Percentiles rank a stretch among this genome's conserved stretches.
Conservation (phyloP, 2,797 vertebrate species). For the Rhinoraja longicauda region DNA sequence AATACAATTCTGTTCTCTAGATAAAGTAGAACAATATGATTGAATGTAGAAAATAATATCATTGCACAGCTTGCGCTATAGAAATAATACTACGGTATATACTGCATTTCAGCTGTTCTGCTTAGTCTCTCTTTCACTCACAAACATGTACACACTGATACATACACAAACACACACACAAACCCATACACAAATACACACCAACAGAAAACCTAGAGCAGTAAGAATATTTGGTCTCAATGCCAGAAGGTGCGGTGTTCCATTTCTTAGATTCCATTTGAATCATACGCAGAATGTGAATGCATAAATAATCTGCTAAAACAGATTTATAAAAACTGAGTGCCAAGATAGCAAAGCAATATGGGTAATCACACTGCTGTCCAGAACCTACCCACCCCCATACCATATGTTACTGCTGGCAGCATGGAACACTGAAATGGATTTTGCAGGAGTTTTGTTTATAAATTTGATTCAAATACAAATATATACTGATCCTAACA, state of each 20-base stretch:
- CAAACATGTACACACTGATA: not conserved
- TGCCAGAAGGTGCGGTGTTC: not conserved
- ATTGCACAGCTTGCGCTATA: not conserved
- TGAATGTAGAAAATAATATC: not conserved
- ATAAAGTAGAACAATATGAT: not conserved
- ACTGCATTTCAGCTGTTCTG: not conserved
- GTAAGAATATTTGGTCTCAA: not conserved
- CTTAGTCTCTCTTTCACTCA: not conserved
- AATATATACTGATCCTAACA: not conserved
- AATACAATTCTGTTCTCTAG: not conserved
- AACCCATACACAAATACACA: not conserved
- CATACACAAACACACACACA: not conserved
- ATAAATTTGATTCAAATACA: not conserved
- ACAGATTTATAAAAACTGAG: not conserved
- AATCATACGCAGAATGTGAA: not conserved
- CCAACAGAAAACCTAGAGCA: not conserved
- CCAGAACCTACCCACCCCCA: not conserved
- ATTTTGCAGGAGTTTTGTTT: not conserved
- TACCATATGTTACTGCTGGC: conserved; percentile 15
- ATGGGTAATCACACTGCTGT: not conserved
- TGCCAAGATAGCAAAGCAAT: not conserved
- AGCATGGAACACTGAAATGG: not conserved
- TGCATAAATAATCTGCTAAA: conserved; percentile 17
- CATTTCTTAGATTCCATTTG: not conserved
- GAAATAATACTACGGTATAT: not conserved